Evolutionary conservation across 2,113 vertebrate species (phyloP).

Genomic region (Notechis scutatus): DNA sequence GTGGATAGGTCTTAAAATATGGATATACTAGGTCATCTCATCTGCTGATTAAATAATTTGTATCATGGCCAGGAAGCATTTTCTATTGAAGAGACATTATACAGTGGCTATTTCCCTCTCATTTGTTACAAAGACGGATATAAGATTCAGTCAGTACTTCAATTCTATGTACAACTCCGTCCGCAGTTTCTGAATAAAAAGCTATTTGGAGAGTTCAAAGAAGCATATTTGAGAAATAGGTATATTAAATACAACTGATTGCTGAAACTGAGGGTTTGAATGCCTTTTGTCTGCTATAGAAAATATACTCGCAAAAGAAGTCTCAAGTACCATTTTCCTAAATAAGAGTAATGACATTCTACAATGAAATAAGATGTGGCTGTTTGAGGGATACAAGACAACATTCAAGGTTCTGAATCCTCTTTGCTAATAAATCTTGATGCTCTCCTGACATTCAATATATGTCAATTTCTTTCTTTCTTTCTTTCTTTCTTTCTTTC

Average conservation of each 20-base stretch:
- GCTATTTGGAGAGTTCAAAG: background rate
- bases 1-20: background rate
- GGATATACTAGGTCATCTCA: background rate
- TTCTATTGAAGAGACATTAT: background rate
- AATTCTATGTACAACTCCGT: background rate
- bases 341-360: background rate
- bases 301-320: background rate
- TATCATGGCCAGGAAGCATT: background rate
- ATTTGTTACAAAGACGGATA: background rate
- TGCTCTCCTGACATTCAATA: background rate
- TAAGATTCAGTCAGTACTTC: background rate
- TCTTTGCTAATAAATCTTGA: background rate
- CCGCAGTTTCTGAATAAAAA: background rate
- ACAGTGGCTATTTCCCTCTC: background rate
- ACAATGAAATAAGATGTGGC: background rate
- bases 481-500: no score
- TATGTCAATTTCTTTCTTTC: background rate
- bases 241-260: background rate
- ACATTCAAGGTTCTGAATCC: background rate
- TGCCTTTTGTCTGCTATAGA: background rate
- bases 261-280: background rate
- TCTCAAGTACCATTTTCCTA: background rate
- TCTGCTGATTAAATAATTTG: background rate
- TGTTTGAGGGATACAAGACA: background rate
- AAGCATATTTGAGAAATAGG: background rate